Conservation (phyloP, 2,888 invertebrate species). For the Stenurella melanura region DNA sequence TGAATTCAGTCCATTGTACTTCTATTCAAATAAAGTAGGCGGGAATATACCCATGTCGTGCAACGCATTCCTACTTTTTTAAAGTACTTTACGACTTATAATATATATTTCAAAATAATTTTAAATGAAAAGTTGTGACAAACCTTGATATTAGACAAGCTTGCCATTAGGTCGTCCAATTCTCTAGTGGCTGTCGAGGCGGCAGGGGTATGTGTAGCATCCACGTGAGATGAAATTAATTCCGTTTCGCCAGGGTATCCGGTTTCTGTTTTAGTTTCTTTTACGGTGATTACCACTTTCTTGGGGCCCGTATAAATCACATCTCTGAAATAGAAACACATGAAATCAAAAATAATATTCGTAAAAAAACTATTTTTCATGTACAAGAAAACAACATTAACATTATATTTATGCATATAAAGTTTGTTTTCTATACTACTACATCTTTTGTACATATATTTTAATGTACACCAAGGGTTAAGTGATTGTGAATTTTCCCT, state of each 20-base stretch:
- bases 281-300: constrained; percentile 78
- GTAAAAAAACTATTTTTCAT: no score
- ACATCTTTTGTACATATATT: no score
- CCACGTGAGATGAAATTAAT: constrained; percentile 76
- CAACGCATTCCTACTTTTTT: no score
- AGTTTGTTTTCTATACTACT: no score
- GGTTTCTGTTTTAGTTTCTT: constrained; percentile 78
- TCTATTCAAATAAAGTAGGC: no score
- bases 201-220: constrained; percentile 72
- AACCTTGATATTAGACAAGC: constrained; percentile 96
- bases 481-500: no score
- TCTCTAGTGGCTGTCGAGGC: constrained; percentile 96
- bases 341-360: neutral
- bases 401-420: no score
- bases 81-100: neutral
- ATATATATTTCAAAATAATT: neutral
- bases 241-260: constrained; percentile 75
- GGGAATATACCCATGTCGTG: no score
- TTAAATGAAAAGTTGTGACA: constrained; percentile 21
- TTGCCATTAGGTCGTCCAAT: constrained; percentile 96
- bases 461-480: no score
- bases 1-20: no score
- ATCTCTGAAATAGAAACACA: constrained; percentile 65
- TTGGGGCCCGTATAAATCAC: constrained; percentile 73
- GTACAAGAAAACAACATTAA: no score